Evolutionary conservation across 2,113 vertebrate species (phyloP), one percentile per base, ranked within the genome.

Genomic region (Hippocampus abdominalis): DNA sequence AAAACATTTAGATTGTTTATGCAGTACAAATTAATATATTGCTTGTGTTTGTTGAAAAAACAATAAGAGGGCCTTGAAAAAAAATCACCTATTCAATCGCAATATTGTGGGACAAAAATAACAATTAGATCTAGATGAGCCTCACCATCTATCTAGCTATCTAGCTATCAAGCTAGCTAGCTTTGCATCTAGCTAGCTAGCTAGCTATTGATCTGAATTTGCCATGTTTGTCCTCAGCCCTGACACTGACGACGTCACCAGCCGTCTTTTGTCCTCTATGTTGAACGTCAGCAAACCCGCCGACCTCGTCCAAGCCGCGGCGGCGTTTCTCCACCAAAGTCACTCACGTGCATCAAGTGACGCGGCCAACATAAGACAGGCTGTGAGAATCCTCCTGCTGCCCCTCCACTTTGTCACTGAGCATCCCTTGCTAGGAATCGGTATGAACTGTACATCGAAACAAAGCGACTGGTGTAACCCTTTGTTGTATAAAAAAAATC

Each of bases 381-480:
- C 78, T 49, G 82, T 82, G 32, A 74, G 72, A 64, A 67, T 83
- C 9, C 75, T 91, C 0, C 83, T 91, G 73, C 63, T 84, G 1
- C 88, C 90, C 12, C 77, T 91, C 0, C 3, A 87, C 25, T 75
- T 88, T 1, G 20, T 84, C 4, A 87, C 86, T 11, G 84, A 77
- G 54, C 75, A 71, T 1, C 42, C 62, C 71, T 69, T 61, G 7
- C 69, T 83, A 59, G 71, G 18, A 29, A 2, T 74, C 21, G 62
- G 75, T 48, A 12, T 46, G 3, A 70, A 0, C 0, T 13, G 23
- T n/a, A 53, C 15, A 42, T n/a, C 25, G 1, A 10, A 42, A 15
- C 4, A 20, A 53, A 32, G n/a, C 9, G 20, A 66, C 39, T 13
- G 36, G 0, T 0, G 15, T 11, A 25, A 59, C 49, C 11, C 20